A percentile compares a stretch with the other conserved stretches of the same genome.
Conservation (phyloP, 2,797 vertebrate genomes). For the Emys orbicularis region DNA sequence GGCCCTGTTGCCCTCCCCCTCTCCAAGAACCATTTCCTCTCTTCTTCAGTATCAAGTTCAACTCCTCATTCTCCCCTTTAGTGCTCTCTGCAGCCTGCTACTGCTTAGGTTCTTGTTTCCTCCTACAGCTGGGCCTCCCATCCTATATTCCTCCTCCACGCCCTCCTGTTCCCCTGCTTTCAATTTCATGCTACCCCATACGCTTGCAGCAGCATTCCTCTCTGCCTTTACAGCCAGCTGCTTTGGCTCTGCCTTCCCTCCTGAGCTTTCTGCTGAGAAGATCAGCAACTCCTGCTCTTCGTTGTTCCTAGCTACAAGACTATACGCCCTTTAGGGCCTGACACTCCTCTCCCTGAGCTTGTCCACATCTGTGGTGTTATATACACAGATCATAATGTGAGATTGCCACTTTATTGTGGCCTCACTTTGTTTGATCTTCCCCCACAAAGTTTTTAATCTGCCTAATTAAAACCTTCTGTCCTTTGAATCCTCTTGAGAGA, state of each 20-base stretch:
- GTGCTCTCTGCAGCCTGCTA: neutral
- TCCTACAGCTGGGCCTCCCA: neutral
- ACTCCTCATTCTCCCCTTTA: neutral
- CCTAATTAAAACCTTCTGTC: neutral
- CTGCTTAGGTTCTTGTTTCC: neutral
- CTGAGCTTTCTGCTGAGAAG: accelerated
- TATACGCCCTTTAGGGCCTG: neutral
- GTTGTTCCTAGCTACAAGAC: neutral
- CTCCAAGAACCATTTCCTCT: neutral
- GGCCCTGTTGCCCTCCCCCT: neutral
- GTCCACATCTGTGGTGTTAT: neutral
- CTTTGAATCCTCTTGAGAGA: neutral
- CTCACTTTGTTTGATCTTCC: neutral
- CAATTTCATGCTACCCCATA: neutral
- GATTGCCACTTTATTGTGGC: neutral
- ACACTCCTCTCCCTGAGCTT: neutral
- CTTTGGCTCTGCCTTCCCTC: neutral
- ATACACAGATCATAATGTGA: neutral
- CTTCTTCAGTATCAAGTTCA: neutral
- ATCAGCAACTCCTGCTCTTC: accelerated
- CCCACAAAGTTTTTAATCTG: neutral
- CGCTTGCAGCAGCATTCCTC: neutral
- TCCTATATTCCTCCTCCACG: neutral
- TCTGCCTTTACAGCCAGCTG: neutral
- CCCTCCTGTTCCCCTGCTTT: neutral